Percentiles rank a stretch among this genome's conserved stretches.
Conservation (phyloP, 2,797 vertebrate genomes). For the Schizopygopsis malacanthus region DNA sequence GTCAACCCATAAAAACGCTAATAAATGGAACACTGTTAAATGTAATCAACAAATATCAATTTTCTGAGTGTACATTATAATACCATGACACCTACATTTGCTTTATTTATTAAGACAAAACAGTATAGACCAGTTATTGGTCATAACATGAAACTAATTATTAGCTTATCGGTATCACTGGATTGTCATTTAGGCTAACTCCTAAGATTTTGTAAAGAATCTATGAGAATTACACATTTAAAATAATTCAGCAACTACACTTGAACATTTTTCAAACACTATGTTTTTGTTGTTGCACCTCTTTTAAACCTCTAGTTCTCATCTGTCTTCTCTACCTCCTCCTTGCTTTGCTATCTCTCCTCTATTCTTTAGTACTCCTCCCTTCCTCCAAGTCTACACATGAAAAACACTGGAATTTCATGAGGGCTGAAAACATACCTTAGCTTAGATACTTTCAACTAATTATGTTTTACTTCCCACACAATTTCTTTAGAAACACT, state of each 20-base stretch:
- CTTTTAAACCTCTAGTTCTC: background rate
- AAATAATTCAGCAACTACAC: too few species aligned
- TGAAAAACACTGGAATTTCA: slow-evolving; percentile 28
- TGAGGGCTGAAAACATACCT: background rate
- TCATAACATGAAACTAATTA: background rate
- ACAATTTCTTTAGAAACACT: slow-evolving; percentile 70
- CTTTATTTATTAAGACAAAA: background rate
- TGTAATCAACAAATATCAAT: background rate
- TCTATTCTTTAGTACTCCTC: slow-evolving; percentile 27
- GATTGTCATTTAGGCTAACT: background rate
- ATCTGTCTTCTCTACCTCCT: slow-evolving; percentile 12
- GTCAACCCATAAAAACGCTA: background rate
- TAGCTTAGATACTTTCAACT: background rate
- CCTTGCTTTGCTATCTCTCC: slow-evolving; percentile 11
- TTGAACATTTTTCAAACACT: too few species aligned
- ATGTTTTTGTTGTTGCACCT: background rate
- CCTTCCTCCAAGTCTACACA: slow-evolving; percentile 37
- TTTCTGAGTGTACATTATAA: background rate
- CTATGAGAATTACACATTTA: background rate
- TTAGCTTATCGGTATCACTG: background rate
- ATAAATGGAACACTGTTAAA: background rate
- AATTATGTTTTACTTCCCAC: background rate
- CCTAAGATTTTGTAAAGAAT: background rate
- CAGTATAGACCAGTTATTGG: background rate
- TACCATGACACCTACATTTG: background rate